A percentile compares a stretch with the other conserved stretches of the same genome.
Evolutionary conservation across 30 jellyfish, hydroid and myxozoan species (phyloP).

Genomic region (Cassiopea andromeda): DNA sequence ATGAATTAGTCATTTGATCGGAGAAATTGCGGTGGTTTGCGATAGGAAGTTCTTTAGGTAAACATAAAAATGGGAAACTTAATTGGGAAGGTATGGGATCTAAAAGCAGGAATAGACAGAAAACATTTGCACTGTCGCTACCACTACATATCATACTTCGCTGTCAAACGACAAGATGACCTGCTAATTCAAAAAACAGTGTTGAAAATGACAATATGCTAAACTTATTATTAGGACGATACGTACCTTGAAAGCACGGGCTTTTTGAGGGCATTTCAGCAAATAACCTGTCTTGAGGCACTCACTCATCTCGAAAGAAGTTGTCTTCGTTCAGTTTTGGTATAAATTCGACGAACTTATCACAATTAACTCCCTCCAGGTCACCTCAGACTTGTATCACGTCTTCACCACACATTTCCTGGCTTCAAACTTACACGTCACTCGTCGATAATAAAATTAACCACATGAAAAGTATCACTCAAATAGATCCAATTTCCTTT

Average conservation of each 20-base stretch:
- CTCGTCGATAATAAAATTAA: constrained; percentile 10
- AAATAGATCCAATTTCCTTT: constrained; percentile 28
- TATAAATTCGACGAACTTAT: not conserved
- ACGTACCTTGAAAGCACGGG: constrained; percentile 89
- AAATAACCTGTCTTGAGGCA: constrained; percentile 80
- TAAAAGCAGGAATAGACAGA: not conserved
- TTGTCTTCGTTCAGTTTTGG: not conserved
- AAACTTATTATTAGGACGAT: not conserved
- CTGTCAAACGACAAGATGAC: not conserved
- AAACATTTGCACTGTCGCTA: not conserved
- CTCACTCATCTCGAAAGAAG: constrained; percentile 30
- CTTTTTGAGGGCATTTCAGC: constrained; percentile 95
- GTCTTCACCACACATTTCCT: constrained; percentile 57
- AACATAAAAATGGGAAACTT: not conserved
- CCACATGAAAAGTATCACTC: not conserved
- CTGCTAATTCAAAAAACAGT: not conserved
- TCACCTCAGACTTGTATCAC: not conserved
- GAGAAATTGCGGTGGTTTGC: too few species aligned
- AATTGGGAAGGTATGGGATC: not conserved
- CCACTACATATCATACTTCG: not conserved
- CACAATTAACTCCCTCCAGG: not conserved
- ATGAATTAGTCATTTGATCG: too few species aligned
- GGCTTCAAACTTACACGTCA: constrained; percentile 55
- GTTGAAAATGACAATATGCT: not conserved
- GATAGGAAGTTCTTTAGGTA: too few species aligned